These are phyloP conservation scores for Cuculus canorus DNA, from an alignment of 2,797 vertebrate genomes.

Conservation along the genomic window DNA sequence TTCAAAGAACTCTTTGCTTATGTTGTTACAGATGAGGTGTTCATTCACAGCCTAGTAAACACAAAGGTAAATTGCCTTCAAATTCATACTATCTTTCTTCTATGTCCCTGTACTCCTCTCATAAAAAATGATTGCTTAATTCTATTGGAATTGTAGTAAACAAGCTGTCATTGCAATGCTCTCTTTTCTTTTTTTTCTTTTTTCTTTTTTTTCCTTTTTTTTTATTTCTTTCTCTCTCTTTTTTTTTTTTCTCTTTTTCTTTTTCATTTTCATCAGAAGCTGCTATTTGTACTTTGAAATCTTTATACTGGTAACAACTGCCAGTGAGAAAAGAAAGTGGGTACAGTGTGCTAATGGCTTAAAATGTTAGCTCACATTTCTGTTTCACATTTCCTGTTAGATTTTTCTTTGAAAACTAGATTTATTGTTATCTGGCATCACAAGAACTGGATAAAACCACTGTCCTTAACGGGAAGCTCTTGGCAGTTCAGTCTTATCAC, in stretches of 20 bases:
- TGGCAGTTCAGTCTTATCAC: not conserved
- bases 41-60: constrained; percentile 6
- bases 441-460: not conserved
- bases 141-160: not conserved
- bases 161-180: not conserved
- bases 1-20: not conserved
- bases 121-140: constrained; percentile 9
- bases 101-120: not conserved
- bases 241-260: too few species aligned
- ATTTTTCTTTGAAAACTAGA: not conserved
- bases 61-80: constrained; percentile 20
- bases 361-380: not conserved
- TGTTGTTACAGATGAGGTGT: not conserved
- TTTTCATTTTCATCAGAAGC: not conserved
- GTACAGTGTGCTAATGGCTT: not conserved
- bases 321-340: not conserved
- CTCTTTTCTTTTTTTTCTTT: too few species aligned
- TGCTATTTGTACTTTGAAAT: not conserved
- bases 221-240: accelerated
- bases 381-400: not conserved
- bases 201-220: not conserved
- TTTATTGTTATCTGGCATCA: not conserved
- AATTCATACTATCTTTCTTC: not conserved
- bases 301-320: not conserved
- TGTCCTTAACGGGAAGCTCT: not conserved